Conservation (phyloP, 2,888 invertebrate species). For the Nowickia ferox region DNA sequence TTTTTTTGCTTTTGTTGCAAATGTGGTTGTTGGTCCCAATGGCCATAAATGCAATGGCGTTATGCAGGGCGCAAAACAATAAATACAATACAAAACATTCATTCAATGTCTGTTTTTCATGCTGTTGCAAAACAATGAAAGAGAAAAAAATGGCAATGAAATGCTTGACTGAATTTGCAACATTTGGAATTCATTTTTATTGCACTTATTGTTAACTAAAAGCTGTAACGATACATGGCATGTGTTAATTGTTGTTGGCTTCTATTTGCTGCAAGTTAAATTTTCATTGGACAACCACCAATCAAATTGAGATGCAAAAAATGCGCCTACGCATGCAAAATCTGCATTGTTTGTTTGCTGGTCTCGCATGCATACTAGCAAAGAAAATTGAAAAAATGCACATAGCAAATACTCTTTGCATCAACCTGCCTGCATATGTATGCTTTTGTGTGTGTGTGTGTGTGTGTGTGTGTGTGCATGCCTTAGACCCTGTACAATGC, state of each 20-base stretch:
- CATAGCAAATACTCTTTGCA: conserved; percentile 15
- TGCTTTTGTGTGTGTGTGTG: not conserved
- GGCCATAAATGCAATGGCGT: conserved; percentile 58
- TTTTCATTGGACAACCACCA: conserved; percentile 54
- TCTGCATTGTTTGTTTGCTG: conserved; percentile 52
- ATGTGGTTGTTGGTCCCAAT: conserved; percentile 5
- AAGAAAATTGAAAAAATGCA: conserved; percentile 45
- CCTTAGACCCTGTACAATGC: conserved; percentile 7
- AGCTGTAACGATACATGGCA: not conserved
- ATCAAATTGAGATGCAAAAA: conserved; percentile 64
- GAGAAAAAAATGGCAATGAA: not conserved
- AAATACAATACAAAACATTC: not conserved
- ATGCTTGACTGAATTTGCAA: conserved; percentile 59
- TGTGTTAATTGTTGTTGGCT: conserved; percentile 27
- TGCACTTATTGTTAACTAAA: conserved; percentile 41
- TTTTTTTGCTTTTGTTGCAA: too few species aligned
- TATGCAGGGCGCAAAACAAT: conserved; percentile 1
- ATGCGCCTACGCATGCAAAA: conserved; percentile 71
- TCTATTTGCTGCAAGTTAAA: conserved; percentile 51
- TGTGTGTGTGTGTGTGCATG: not conserved
- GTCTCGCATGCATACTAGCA: not conserved
- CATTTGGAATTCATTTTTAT: conserved; percentile 54
- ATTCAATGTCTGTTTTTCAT: not conserved
- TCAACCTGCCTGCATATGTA: conserved; percentile 31
- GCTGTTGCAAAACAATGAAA: not conserved